Base-by-base conservation (phyloP, 2,797 vertebrate genomes). In the Chaetophractus vellerosus region DNA sequence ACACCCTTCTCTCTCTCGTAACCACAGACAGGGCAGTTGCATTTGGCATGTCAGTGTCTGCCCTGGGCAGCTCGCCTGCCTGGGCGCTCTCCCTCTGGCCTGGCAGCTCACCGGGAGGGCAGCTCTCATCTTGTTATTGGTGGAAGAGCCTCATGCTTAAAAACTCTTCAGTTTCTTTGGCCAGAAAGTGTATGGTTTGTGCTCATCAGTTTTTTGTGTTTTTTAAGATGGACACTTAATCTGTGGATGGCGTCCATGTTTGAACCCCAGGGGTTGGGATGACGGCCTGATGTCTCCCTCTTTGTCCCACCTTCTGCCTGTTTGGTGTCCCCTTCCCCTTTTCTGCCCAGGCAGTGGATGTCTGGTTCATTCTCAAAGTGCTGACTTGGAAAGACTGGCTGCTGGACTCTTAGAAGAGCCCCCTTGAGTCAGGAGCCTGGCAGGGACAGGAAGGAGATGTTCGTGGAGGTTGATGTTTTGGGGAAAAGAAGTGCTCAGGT, bases 11-110 rank as follows among this genome's bases (percentile, higher is more conserved):
- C 83, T 93, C 84, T 92, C 90, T 96, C 23, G 80, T 92, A 93
- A 72, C 85, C 71, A 83, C 97, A 96, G 15, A 48, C 87, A 95
- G 96, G 95, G 96, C 94, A 90, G 90, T 94, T 52, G 85, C 93
- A 80, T 94, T 96, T 63, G 71, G 97, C 97, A 97, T 97, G 97
- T 95, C 94, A n/a, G 81, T 81, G 96, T 92, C 93, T 96, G 97
- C 91, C 81, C 90, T 1, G 18, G 94, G 96, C 95, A 79, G 85
- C 94, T 72, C 2, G 89, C 94, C 93, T 45, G 18, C 88, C 90
- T 7, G 16, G 78, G 81, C 81, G 3, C 64, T 64, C 33, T 64
- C 63, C 55, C 96, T 96, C 81, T 76, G 94, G 80, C 52, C 93
- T 69, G 84, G 94, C 88, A 45, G 9, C 74, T 96, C 92, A 90